Conservation (phyloP, 2,113 vertebrate species). For the Natator depressus region DNA sequence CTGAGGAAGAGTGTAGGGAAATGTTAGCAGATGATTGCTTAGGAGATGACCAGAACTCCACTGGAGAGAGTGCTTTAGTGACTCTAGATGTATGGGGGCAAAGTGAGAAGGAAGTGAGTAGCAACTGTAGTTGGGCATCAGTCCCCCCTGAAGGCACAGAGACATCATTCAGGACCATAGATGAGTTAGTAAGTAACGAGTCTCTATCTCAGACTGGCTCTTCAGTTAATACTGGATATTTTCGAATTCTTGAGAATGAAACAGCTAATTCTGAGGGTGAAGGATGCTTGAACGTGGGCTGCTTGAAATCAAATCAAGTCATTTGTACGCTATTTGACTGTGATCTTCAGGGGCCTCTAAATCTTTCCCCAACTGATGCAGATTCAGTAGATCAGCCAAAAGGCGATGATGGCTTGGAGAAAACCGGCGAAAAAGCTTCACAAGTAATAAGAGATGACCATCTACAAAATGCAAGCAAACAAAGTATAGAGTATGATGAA, state of each 20-base stretch:
- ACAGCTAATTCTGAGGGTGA: background rate
- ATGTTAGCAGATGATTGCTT: slow-evolving; percentile 68
- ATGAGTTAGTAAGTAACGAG: background rate
- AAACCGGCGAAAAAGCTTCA: background rate
- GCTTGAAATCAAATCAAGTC: background rate
- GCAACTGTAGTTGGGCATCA: background rate
- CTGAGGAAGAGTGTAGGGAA: slow-evolving; percentile 75
- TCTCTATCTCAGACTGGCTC: background rate
- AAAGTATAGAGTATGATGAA: background rate
- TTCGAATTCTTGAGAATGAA: background rate
- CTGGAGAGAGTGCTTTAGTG: background rate
- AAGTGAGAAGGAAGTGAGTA: background rate
- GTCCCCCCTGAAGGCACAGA: background rate
- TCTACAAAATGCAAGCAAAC: background rate
- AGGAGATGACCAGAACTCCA: background rate
- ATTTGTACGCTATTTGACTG: background rate
- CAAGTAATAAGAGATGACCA: background rate
- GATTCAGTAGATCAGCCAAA: background rate
- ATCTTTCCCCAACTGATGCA: background rate
- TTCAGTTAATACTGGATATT: background rate
- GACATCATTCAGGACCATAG: background rate
- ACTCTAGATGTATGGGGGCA: background rate
- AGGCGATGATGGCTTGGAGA: background rate
- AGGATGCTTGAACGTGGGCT: background rate
- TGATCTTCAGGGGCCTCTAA: slow-evolving; percentile 48